Evolutionary conservation across 2,113 vertebrate genomes (phyloP).

Genomic region (Ammodytes dubius): DNA sequence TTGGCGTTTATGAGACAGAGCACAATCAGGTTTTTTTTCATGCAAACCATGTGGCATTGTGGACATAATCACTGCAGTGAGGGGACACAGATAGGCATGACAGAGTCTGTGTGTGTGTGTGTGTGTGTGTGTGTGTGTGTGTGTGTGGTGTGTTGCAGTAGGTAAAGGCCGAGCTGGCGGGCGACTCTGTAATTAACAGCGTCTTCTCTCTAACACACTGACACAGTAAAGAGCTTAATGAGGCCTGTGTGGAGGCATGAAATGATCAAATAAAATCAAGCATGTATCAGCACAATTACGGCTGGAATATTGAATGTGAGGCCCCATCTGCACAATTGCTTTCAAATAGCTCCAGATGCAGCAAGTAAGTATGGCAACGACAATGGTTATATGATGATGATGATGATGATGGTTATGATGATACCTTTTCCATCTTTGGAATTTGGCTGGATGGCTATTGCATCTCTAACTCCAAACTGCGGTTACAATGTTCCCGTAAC

Average conservation of each 20-base stretch:
- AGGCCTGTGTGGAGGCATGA: constrained; percentile 65
- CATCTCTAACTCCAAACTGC: background rate
- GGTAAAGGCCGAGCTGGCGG: background rate
- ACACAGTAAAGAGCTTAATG: constrained; percentile 56
- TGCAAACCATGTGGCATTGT: constrained; percentile 42
- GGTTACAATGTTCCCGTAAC: background rate
- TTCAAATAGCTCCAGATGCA: constrained; percentile 55
- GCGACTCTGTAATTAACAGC: constrained; percentile 61
- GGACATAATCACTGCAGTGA: constrained; percentile 32
- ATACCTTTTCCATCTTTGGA: background rate
- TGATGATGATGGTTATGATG: background rate
- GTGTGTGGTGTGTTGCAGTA: background rate
- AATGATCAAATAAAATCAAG: constrained; percentile 70
- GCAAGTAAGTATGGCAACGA: constrained; percentile 21
- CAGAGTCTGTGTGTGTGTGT: background rate
- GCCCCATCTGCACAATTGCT: constrained; percentile 44
- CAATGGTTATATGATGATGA: constrained; percentile 28
- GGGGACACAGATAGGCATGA: background rate
- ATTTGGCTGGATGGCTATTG: background rate
- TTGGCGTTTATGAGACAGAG: constrained; percentile 11
- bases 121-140: background rate
- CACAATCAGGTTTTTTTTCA: constrained; percentile 31
- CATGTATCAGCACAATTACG: constrained; percentile 45
- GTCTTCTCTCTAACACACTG: constrained; percentile 33
- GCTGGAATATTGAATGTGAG: constrained; percentile 58